Base-by-base conservation (phyloP, 23 tunicate genomes). In the Corella eumyota region DNA sequence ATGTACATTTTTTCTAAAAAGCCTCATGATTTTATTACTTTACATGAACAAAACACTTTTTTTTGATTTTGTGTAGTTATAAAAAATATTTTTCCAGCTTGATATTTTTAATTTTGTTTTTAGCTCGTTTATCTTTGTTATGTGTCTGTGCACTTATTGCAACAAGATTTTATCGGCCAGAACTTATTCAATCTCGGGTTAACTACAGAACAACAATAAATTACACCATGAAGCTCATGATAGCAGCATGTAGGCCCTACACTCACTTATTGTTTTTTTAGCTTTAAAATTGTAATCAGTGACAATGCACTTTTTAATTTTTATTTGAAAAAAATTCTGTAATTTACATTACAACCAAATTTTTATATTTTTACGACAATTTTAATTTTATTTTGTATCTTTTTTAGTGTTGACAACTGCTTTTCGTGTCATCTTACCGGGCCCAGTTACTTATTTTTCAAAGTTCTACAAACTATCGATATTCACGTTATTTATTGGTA, bases 361-460 rank as follows among this genome's bases (percentile, higher is more conserved):
- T 7, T 19, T 5, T 19, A 11, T 7, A 19, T 7, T 7, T 7
- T 19, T n/a, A 51, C 23, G 22, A 6, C 57, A 5, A 51, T n/a
- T 51, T 7, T 7, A n/a, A 27, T 51, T 51, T 58, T 58, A 17
- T 58, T 52, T 20, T 21, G 58, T 36, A 7, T 70, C 11, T 17
- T 69, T 67, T 70, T 24, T 61, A 79, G 94, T 80, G 30, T 30
- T 64, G 44, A 36, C 46, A 50, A 66, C 68, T 32, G 49, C 64
- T 31, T 50, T 75, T 11, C 77, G 94, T n/a, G 60, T 84, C 37
- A 69, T 84, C 25, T 32, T 75, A 27, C 94, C 94, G 9, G 94
- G 94, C 13, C 94, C 94, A 0, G 73, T 84, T 3, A 58, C 71
- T 7, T 58, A 56, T 49, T 84, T 68, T 55, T 61, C 72, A 25